Conservation (phyloP, 1,140 invertebrate genomes). For the Chrysoperla carnea region DNA sequence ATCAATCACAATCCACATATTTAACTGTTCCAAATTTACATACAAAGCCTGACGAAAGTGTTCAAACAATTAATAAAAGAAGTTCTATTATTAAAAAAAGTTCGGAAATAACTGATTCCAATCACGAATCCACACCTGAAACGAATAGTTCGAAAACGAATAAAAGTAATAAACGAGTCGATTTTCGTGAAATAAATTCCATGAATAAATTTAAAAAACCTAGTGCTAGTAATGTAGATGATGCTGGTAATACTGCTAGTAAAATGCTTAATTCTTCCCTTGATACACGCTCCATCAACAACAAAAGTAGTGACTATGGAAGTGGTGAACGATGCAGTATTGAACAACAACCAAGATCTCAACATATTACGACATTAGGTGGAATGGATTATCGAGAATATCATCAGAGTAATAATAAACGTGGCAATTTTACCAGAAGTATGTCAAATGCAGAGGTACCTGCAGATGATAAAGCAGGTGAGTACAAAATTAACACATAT, state of each 20-base stretch:
- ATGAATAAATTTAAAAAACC: too few relatives aligned
- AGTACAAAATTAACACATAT: slow-evolving; percentile 11
- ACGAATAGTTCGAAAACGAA: too few relatives aligned
- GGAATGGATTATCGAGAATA: slow-evolving; percentile 12
- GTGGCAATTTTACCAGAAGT: slow-evolving; percentile 61
- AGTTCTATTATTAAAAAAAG: too few relatives aligned
- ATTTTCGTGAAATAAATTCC: too few relatives aligned
- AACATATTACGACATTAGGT: not conserved
- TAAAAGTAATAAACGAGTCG: too few relatives aligned
- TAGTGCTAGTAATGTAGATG: too few relatives aligned
- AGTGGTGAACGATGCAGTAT: slow-evolving; percentile 1
- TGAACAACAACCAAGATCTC: not conserved
- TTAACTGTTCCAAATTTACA: too few relatives aligned
- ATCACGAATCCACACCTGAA: too few relatives aligned
- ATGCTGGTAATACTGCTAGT: slow-evolving; percentile 21
- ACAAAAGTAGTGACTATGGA: slow-evolving; percentile 26
- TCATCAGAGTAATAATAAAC: slow-evolving; percentile 22
- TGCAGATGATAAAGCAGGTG: slow-evolving; percentile 69
- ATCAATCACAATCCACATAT: too few relatives aligned
- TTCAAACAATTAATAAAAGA: too few relatives aligned
- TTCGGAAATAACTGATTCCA: too few relatives aligned
- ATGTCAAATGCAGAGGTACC: slow-evolving; percentile 64
- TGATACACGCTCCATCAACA: slow-evolving; percentile 9
- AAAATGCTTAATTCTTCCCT: slow-evolving; percentile 24
- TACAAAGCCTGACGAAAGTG: too few relatives aligned